A percentile compares a stretch with the other conserved stretches of the same genome.
phyloP scores from a whole-genome alignment of 1,140 invertebrate genomes.

The Ridgeia piscesae region DNA sequence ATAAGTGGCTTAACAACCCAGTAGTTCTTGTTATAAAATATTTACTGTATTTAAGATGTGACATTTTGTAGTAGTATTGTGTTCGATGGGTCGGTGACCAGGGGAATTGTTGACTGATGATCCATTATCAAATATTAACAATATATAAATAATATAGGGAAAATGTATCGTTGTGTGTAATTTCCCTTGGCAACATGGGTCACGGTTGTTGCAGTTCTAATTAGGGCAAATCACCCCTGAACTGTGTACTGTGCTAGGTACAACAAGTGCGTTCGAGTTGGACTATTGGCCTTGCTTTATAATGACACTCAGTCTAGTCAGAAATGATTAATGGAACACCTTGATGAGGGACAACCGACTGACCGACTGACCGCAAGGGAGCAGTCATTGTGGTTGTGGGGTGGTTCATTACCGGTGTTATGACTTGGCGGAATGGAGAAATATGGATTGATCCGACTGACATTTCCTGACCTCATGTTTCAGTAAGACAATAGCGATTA shows the following conservation, averaged over 20 bases:
- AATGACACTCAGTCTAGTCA: neutral
- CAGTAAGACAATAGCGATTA: neutral
- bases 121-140: neutral
- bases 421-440: neutral
- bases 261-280: neutral
- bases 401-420: neutral
- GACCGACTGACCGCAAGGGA: neutral
- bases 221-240: neutral
- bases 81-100: neutral
- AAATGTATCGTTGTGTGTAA: neutral
- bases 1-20: too few relatives aligned
- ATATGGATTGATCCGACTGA: neutral
- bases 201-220: neutral
- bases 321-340: neutral
- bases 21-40: neutral
- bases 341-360: neutral
- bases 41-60: neutral
- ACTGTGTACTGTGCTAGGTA: neutral
- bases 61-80: neutral
- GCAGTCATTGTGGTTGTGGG: neutral
- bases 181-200: neutral
- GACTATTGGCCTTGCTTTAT: neutral
- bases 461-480: neutral
- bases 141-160: neutral
- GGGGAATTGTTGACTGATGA: neutral